Evolutionary conservation across 2,797 vertebrate genomes (phyloP), one percentile per base, ranked within the genome.

Genomic region (Brachyrhaphis roseni): DNA sequence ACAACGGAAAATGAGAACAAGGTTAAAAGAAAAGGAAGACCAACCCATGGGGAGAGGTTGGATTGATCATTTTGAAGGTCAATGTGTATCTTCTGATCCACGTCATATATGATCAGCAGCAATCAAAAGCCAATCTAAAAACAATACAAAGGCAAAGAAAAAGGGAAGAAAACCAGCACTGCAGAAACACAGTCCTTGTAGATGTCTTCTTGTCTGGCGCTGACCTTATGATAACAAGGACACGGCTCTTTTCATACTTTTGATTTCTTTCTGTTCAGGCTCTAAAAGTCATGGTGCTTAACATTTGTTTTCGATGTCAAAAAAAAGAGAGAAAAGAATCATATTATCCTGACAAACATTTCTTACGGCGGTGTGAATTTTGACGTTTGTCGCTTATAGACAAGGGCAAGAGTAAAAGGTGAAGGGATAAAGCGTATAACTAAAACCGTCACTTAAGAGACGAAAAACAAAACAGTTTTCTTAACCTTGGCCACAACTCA

Each of bases 91-190:
- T 23, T 89, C 72, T 83, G 84, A 83, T 90, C 78, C 78, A 86
- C 90, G 92, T 94, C 90, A 91, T 88, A 91, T 86, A 90, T 83
- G 75, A 87, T 90, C 85, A 80, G 70, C 57, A 10, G 46, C 83
- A 79, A 88, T 93, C 84, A 92, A 94, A 89, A 84, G 91, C 31
- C 80, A 75, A 55, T 86, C 78, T 45, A 72, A 51, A 87, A 86
- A 87, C 8, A 68, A 77, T 4, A 75, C 23, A 78, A 47, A 80
- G 20, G 72, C 51, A 84, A 31, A 12, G 23, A 75, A 82, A 57
- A 81, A 72, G 72, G 66, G 51, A 59, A 82, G 72, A 76, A 81
- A 82, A 82, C 80, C 74, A 81, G 49, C 80, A 81, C 73, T 2
- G 84, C 86, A 87, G 72, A 82, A 86, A 49, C 7, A 18, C 47